phyloP scores from a whole-genome alignment of 2,888 invertebrate genomes.

The Leucophora obtusa region DNA sequence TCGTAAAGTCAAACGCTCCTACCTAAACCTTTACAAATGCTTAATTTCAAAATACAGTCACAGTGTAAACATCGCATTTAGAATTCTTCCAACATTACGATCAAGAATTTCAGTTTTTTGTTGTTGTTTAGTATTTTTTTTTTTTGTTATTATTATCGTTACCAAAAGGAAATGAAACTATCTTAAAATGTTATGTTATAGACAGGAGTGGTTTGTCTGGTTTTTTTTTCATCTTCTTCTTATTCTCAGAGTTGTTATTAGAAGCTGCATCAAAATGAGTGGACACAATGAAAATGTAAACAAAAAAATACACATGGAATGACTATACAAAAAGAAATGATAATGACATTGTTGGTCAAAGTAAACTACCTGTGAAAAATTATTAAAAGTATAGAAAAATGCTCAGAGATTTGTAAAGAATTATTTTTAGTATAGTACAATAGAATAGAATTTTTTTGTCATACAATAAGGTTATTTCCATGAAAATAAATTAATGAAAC shows the following conservation, averaged over 20 bases:
- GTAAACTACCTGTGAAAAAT: slow-evolving; percentile 54
- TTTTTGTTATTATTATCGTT: slow-evolving; percentile 16
- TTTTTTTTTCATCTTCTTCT: slow-evolving; percentile 3
- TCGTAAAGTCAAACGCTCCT: too few relatives aligned
- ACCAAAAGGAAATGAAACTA: slow-evolving; percentile 63
- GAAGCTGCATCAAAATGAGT: background rate
- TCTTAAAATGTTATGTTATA: slow-evolving; percentile 50
- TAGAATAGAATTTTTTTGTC: background rate
- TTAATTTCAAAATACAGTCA: background rate
- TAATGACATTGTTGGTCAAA: slow-evolving; percentile 44
- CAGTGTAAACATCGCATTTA: background rate
- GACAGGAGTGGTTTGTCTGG: slow-evolving; percentile 52
- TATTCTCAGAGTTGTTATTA: background rate
- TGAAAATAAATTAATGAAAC: background rate
- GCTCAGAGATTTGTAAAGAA: background rate
- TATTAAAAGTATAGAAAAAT: background rate
- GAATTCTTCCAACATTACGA: background rate
- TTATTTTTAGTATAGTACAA: background rate
- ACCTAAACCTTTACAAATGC: too few relatives aligned
- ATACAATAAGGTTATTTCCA: background rate
- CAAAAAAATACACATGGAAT: background rate
- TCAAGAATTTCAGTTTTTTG: background rate
- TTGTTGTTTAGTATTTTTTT: background rate
- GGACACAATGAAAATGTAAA: background rate
- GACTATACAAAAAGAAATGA: slow-evolving; percentile 13